Conservation (phyloP, 2,113 vertebrate genomes). For the Alethe castanea region DNA sequence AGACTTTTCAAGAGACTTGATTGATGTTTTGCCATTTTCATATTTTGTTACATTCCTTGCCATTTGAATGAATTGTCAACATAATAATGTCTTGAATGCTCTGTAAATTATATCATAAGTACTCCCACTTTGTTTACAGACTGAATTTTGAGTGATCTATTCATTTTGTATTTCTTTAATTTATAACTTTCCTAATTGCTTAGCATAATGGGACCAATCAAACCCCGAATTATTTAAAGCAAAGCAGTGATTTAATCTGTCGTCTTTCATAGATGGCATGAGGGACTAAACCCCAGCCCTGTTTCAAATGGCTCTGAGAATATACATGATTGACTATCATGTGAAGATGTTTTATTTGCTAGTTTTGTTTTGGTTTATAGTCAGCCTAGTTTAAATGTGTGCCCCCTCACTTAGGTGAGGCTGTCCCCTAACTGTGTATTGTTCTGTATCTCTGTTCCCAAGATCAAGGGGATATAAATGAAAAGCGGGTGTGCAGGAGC, state of each 20-base stretch:
- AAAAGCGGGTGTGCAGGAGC: neutral
- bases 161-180: neutral
- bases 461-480: neutral
- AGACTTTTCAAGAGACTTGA: neutral
- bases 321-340: neutral
- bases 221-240: neutral
- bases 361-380: neutral
- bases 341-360: fast-evolving
- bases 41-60: neutral
- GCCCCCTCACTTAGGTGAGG: neutral
- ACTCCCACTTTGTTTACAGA: neutral
- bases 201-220: neutral
- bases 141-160: neutral
- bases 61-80: neutral
- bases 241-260: neutral
- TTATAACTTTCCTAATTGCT: neutral
- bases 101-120: neutral
- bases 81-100: neutral
- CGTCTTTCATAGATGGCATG: neutral
- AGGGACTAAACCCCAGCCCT: neutral
- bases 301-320: neutral
- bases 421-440: fast-evolving
- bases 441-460: neutral
- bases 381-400: fast-evolving
- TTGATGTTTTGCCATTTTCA: neutral